phyloP scores from a whole-genome alignment of 2,113 vertebrate species.

The Lanius collurio region DNA sequence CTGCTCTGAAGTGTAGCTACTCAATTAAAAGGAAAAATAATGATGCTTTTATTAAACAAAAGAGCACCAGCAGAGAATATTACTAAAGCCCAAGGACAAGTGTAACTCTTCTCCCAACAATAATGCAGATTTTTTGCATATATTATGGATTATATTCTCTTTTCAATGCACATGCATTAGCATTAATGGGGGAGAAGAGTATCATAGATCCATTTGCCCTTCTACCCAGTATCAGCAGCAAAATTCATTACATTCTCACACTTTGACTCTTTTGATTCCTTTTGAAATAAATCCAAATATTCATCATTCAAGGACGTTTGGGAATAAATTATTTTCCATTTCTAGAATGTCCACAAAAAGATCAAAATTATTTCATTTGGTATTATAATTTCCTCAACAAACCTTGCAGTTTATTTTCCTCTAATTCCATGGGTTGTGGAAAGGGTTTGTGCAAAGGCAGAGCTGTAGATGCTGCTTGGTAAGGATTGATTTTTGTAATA shows the following conservation, averaged over 20 bases:
- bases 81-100: conserved; percentile 37
- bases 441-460: neutral
- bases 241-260: neutral
- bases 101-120: neutral
- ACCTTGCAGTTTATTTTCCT: conserved; percentile 13
- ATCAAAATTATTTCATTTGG: conserved; percentile 32
- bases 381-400: conserved; percentile 34
- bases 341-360: conserved; percentile 32
- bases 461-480: neutral
- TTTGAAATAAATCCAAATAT: conserved; percentile 45
- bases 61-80: neutral
- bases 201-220: conserved; percentile 29
- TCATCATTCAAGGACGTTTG: neutral
- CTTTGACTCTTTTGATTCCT: neutral
- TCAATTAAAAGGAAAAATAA: conserved; percentile 63
- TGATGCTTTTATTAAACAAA: conserved; percentile 57
- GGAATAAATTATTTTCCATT: conserved; percentile 36
- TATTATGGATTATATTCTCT: conserved; percentile 7
- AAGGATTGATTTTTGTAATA: neutral
- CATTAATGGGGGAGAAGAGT: conserved; percentile 27
- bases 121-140: conserved; percentile 29
- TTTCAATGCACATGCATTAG: conserved; percentile 33
- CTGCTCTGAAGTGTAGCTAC: conserved; percentile 40
- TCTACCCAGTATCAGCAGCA: neutral
- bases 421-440: neutral